phyloP scores from a whole-genome alignment of 2,113 vertebrate genomes.

The Chionodraco myersi region DNA sequence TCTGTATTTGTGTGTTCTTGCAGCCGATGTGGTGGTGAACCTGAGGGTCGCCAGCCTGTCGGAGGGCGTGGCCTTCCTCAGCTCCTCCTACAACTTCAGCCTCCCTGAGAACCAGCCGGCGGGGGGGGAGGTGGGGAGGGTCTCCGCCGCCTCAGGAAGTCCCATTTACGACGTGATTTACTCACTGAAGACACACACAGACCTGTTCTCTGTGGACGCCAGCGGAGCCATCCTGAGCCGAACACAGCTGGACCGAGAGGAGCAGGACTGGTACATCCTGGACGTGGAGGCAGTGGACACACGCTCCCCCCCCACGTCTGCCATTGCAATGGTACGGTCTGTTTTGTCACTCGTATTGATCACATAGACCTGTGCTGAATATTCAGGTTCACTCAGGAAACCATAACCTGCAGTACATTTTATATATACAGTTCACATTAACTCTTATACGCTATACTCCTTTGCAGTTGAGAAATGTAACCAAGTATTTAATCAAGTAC shows the following conservation, averaged over 20 bases:
- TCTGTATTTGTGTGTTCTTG: background rate
- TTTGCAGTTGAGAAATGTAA: background rate
- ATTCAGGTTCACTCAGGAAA: background rate
- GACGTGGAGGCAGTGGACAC: slow-evolving; percentile 83
- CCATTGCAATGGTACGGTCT: slow-evolving; percentile 74
- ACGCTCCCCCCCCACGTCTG: slow-evolving; percentile 76
- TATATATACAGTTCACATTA: no score
- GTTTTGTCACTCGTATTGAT: background rate
- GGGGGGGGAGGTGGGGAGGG: slow-evolving; percentile 71
- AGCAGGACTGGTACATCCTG: slow-evolving; percentile 78
- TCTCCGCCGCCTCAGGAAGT: slow-evolving; percentile 75
- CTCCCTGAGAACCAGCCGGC: slow-evolving; percentile 70
- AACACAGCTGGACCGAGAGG: slow-evolving; percentile 76
- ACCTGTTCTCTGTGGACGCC: slow-evolving; percentile 78
- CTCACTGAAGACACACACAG: slow-evolving; percentile 70
- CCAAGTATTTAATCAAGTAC: no score
- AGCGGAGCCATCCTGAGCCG: slow-evolving; percentile 73
- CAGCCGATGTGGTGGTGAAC: slow-evolving; percentile 77
- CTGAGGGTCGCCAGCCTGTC: slow-evolving; percentile 60
- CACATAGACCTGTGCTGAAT: no score
- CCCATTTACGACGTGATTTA: slow-evolving; percentile 69
- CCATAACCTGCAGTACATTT: background rate
- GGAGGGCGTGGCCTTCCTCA: slow-evolving; percentile 76
- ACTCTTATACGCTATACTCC: background rate
- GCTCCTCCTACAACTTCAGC: slow-evolving; percentile 82